Percentiles rank a stretch among this genome's conserved stretches.
These are phyloP conservation scores for Mandrillus leucophaeus DNA, from an alignment of 2,113 vertebrate genomes.

Conservation along the genomic window DNA sequence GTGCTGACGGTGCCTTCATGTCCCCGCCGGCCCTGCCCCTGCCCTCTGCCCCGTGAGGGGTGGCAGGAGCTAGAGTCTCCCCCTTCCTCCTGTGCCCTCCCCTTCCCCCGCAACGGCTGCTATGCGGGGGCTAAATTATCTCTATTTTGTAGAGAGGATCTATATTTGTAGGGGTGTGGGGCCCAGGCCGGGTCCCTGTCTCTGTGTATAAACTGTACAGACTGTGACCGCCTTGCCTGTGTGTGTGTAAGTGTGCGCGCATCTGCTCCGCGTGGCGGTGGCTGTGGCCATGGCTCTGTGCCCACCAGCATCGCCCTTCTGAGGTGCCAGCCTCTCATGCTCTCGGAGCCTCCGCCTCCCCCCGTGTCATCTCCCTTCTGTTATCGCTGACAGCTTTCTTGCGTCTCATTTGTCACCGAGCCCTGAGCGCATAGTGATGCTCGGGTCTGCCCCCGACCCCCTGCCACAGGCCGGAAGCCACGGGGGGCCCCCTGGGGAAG, in stretches of 20 bases:
- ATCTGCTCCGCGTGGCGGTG: not conserved
- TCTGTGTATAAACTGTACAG: constrained; percentile 81
- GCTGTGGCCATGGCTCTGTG: not conserved
- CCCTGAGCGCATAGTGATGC: not conserved
- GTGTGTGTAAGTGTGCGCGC: not conserved
- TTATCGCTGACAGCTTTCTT: constrained; percentile 29
- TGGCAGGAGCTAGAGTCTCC: not conserved
- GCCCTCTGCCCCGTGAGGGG: not conserved
- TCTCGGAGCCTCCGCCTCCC: not conserved
- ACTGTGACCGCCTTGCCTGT: not conserved
- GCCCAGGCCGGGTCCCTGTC: constrained; percentile 22
- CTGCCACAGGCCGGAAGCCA: not conserved
- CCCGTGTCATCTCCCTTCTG: constrained; percentile 5
- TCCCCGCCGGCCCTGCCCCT: not conserved
- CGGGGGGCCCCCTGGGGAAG: not conserved
- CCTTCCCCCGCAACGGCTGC: not conserved
- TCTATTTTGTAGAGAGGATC: constrained; percentile 80
- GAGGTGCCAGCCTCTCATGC: not conserved
- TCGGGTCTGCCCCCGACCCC: not conserved
- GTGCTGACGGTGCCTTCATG: constrained; percentile 57
- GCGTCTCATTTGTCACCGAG: not conserved
- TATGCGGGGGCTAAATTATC: constrained; percentile 76
- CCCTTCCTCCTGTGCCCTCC: not conserved
- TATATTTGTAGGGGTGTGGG: constrained; percentile 73
- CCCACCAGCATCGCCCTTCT: not conserved